Base-by-base conservation (phyloP, 1,140 invertebrate genomes). In the Riptortus pedestris region DNA sequence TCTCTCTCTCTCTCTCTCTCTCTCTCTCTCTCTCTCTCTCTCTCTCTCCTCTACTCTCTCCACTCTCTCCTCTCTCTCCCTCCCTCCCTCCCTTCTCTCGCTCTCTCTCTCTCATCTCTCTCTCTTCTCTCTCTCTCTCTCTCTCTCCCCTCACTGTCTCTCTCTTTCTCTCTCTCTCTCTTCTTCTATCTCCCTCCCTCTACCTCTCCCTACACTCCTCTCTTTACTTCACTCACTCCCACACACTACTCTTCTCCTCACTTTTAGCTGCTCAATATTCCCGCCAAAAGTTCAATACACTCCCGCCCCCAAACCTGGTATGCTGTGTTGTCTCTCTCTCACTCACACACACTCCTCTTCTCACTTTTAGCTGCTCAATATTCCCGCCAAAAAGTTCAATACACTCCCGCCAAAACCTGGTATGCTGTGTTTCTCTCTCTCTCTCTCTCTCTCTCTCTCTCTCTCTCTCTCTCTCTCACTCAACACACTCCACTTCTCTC, bases 111-210 rank as follows among this genome's bases (percentile, higher is more conserved):
- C 33, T 5, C 16, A 38, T 16, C 33, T 9, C 33, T 38, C 7
- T 9, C 5, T 38, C 33, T 38, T 16, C 33, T 16, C 16, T 16
- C 33, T 16, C 5, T 38, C 7, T 38, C 48, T 18, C 48, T 52
- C 48, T 52, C 48, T 52, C 48, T 52, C 48, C 18, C 48, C 48
- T 52, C 48, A 11, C 48, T 52, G 9, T 52, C 48, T 52, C 48
- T 52, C 48, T 52, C 48, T 52, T 18, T 52, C 48, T 52, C 48
- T 52, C 48, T 52, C 48, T 52, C 48, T 52, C 48, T 52, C 48
- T 52, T 18, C 18, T n/a, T n/a, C n/a, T n/a, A n/a, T n/a, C n/a
- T n/a, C n/a, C n/a, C n/a, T n/a, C n/a, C 33, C 5, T 16, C 16
- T 16, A 9, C 33, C 16, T 16, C 16, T 16, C 16, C 33, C 16